Base-by-base conservation (phyloP, 2,113 vertebrate genomes). In the Nettapus auritus region DNA sequence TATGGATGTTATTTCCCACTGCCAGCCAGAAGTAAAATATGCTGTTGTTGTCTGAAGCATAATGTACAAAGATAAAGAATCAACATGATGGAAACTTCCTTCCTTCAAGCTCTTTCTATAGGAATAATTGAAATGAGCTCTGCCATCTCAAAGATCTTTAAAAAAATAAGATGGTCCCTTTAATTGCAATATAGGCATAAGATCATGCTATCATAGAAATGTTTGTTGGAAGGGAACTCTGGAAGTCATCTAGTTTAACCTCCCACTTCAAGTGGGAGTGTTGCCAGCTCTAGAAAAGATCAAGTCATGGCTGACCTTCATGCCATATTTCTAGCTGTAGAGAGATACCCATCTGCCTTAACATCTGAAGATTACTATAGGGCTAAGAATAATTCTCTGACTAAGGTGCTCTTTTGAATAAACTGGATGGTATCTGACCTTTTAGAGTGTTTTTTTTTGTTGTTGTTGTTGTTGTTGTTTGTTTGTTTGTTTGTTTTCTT, bases 301-400 rank as follows among this genome's bases (percentile, higher is more conserved):
- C 86, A 83, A 48, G 73, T 62, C 0, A 2, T 83, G 67, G 5
- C 50, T 94, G 93, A 95, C 87, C 63, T 95, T 93, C 78, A 71
- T 76, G 82, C 25, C 3, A 0, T 76, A 52, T 80, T 80, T 87
- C 63, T 40, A 95, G 74, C 20, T 5, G 0, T 34, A 60, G 62
- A 86, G 69, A 73, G 26, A 56, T 21, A 90, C 7, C 28, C 74
- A 86, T 70, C 56, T 57, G 79, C 62, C 73, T 53, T 60, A 75
- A 83, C 33, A 55, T 60, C 79, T 34, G 64, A 91, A 82, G 42
- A 86, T 86, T 69, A 75, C 52, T 86, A 66, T 82, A 80, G 56
- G 57, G 62, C 85, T 94, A 91, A 93, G 91, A 94, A 91, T 91
- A 93, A 91, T 80, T 62, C 46, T 70, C 46, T 82, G 78, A 75